These are phyloP conservation scores for Craniophora ligustri DNA, from an alignment of 2,888 invertebrate genomes.

Conservation along the genomic window DNA sequence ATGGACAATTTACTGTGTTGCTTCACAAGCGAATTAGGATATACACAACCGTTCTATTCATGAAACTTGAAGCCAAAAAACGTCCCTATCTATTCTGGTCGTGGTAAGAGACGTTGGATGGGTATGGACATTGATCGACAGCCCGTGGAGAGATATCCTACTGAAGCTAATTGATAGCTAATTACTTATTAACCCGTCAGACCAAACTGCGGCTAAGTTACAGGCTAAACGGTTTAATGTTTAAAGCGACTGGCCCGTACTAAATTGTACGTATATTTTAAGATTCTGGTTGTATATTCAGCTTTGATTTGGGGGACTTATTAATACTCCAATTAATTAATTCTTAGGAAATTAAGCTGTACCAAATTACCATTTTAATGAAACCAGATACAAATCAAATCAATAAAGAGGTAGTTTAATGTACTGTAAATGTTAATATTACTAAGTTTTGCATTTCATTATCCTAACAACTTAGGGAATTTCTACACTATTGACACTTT, in stretches of 20 bases:
- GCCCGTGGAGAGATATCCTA: slow-evolving; percentile 15
- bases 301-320: not conserved
- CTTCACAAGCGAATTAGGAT: too few relatives aligned
- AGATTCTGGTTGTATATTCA: not conserved
- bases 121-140: slow-evolving; percentile 29
- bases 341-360: too few relatives aligned
- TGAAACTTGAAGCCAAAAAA: slow-evolving; percentile 20
- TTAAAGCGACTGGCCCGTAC: slow-evolving; percentile 8
- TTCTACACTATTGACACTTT: too few relatives aligned
- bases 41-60: not conserved
- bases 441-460: too few relatives aligned
- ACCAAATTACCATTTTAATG: too few relatives aligned
- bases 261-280: slow-evolving; percentile 17
- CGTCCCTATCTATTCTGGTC: slow-evolving; percentile 4
- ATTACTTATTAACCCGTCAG: slow-evolving; percentile 41
- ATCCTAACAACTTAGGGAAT: too few relatives aligned
- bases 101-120: too few relatives aligned
- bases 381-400: too few relatives aligned
- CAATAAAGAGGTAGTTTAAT: too few relatives aligned
- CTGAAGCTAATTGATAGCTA: slow-evolving; percentile 27
- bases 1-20: too few relatives aligned
- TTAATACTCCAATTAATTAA: too few relatives aligned
- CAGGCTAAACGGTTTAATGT: slow-evolving; percentile 8
- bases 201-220: slow-evolving; percentile 6
- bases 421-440: too few relatives aligned